Conservation (phyloP, 2,797 vertebrate species). For the Sebastolobus altivelis region DNA sequence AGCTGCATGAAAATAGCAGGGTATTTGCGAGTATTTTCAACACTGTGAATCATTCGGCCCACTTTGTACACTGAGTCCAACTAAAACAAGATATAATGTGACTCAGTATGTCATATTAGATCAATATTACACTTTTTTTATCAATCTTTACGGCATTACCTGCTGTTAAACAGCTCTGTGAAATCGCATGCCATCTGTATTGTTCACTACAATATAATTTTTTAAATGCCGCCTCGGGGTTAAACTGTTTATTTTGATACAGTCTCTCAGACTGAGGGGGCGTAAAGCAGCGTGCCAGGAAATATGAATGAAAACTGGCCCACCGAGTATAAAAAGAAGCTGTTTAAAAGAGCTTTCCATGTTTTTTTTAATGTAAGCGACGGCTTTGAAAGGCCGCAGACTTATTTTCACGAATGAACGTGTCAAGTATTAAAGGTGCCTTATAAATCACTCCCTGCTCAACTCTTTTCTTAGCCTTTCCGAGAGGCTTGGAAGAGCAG, state of each 20-base stretch:
- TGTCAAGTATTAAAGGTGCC: constrained; percentile 78
- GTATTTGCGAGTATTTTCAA: constrained; percentile 49
- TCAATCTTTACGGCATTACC: constrained; percentile 44
- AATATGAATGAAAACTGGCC: constrained; percentile 78
- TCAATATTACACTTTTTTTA: constrained; percentile 50
- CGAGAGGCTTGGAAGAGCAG: constrained; percentile 59
- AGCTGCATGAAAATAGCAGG: constrained; percentile 53
- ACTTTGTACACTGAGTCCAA: constrained; percentile 30
- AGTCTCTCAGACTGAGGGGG: constrained; percentile 52
- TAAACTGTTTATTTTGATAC: constrained; percentile 76
- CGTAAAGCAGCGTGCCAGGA: constrained; percentile 66
- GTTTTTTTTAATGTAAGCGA: constrained; percentile 62
- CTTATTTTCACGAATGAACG: constrained; percentile 78
- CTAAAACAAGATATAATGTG: constrained; percentile 39
- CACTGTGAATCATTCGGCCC: constrained; percentile 53
- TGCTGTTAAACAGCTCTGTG: constrained; percentile 44
- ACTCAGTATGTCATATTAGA: constrained; percentile 41
- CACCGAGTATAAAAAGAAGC: constrained; percentile 46
- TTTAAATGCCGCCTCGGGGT: constrained; percentile 52
- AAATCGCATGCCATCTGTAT: constrained; percentile 52
- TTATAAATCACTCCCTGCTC: constrained; percentile 73
- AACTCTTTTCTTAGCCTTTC: constrained; percentile 47
- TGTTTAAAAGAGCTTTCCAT: constrained; percentile 69
- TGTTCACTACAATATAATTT: constrained; percentile 37
- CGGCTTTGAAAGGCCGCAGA: constrained; percentile 75